Evolutionary conservation across 2,797 vertebrate species (phyloP).

Genomic region (Discoglossus pictus): DNA sequence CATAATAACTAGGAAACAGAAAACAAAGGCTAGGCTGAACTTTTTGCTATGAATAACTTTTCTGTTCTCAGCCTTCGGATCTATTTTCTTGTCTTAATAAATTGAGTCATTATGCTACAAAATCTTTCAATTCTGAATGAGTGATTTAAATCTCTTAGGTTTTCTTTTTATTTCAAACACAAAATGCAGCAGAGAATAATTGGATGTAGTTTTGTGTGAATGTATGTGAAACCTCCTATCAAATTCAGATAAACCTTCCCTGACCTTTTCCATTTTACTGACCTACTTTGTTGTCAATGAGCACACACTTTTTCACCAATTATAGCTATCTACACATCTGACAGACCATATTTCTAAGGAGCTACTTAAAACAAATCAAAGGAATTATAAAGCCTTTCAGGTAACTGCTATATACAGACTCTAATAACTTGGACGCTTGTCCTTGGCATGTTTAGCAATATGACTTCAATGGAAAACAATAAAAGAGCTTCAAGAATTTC

Average conservation of each 20-base stretch:
- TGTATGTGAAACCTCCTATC: slow-evolving; percentile 64
- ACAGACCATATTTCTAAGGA: slow-evolving; percentile 58
- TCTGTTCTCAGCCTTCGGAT: slow-evolving; percentile 71
- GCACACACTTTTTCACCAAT: slow-evolving; percentile 58
- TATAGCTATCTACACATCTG: slow-evolving; percentile 62
- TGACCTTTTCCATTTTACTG: slow-evolving; percentile 62
- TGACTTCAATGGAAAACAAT: slow-evolving; percentile 52
- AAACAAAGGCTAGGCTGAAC: slow-evolving; percentile 69
- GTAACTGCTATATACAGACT: slow-evolving; percentile 60
- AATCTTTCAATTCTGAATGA: slow-evolving; percentile 69
- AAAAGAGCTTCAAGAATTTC: slow-evolving; percentile 41
- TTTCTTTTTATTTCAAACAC: slow-evolving; percentile 52
- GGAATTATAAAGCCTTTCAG: slow-evolving; percentile 65
- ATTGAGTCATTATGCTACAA: slow-evolving; percentile 72
- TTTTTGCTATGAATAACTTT: slow-evolving; percentile 73
- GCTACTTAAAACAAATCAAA: slow-evolving; percentile 64
- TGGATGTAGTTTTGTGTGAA: slow-evolving; percentile 63
- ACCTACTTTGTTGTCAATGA: slow-evolving; percentile 50
- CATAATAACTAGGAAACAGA: slow-evolving; percentile 65
- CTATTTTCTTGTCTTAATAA: slow-evolving; percentile 72
- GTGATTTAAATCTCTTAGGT: slow-evolving; percentile 67
- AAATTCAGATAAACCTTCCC: slow-evolving; percentile 66
- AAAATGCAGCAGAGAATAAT: slow-evolving; percentile 63
- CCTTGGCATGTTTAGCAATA: slow-evolving; percentile 59
- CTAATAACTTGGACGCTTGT: slow-evolving; percentile 57